Evolutionary conservation across 2,888 invertebrate species (phyloP), one percentile per base, ranked within the genome.

Genomic region (Machimus atricapillus): DNA sequence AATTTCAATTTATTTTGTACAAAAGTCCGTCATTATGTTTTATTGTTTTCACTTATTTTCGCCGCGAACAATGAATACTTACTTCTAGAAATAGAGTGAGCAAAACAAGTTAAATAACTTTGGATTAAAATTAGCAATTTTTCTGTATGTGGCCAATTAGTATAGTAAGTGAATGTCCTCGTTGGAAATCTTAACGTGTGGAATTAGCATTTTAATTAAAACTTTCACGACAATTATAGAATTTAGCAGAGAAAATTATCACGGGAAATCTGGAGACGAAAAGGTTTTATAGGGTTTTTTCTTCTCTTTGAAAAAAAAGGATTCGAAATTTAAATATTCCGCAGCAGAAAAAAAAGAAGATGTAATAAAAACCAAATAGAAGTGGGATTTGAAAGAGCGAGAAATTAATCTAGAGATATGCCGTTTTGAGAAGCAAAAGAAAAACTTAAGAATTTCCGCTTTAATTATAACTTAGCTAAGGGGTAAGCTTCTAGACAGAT

Each of bases 401-500:
- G 52, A 46, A 52, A 78, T 78, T 78, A 83, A 83, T 58, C 66
- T 83, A 83, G 34, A 83, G 27, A 19, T 52, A 52, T 46, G 66
- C 66, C 66, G 8, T 46, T 52, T 58, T 83, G 12, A 31, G 58
- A 83, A 83, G 66, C 82, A 83, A 83, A 83, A 78, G 16, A 12
- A 78, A 78, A 66, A 78, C 78, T 81, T 46, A 66, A 27, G 66
- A 66, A 66, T 23, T 46, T 81, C 56, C 66, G 66, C 56, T 52
- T 81, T 81, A 52, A 81, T 82, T 82, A 58, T 83, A 66, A 66
- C 34, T 83, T 46, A 83, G 34, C 82, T 83, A 83, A 66, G 66
- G 56, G 66, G 37, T 19, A 83, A 83, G 82, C 82, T 83, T 83
- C 82, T 83, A 83, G 66, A 83, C 82, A 83, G 66, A 83, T 83